A percentile compares a stretch with the other conserved stretches of the same genome.
phyloP scores from a whole-genome alignment of 1,140 invertebrate genomes.

The Nasonia vitripennis region DNA sequence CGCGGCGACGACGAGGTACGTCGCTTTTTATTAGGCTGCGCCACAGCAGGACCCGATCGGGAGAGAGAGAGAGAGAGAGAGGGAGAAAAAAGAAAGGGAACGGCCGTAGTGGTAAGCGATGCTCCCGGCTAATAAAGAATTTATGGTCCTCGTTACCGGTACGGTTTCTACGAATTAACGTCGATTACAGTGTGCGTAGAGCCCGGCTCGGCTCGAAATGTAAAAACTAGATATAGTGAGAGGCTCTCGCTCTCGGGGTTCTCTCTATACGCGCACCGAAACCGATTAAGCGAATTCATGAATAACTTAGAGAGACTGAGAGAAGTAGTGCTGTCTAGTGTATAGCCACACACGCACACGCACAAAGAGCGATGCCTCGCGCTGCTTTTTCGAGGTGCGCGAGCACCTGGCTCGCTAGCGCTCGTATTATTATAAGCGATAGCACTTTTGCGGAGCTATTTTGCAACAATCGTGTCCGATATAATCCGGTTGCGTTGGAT shows the following conservation, averaged over 20 bases:
- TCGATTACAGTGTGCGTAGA: slow-evolving; percentile 65
- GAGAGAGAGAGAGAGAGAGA: slow-evolving; percentile 35
- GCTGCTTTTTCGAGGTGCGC: not conserved
- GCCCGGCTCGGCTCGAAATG: slow-evolving; percentile 64
- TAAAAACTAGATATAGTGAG: slow-evolving; percentile 69
- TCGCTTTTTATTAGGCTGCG: slow-evolving; percentile 50
- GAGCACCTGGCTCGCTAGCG: not conserved
- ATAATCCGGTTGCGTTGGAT: too few relatives aligned
- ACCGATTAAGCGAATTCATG: slow-evolving; percentile 74
- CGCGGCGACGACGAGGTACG: not conserved
- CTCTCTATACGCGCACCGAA: slow-evolving; percentile 60
- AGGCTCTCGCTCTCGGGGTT: slow-evolving; percentile 22
- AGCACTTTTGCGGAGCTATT: too few relatives aligned
- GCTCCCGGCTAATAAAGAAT: slow-evolving; percentile 71
- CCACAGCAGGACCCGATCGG: slow-evolving; percentile 12
- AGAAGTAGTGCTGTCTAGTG: slow-evolving; percentile 38
- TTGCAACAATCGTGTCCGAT: too few relatives aligned
- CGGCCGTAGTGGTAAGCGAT: slow-evolving; percentile 52
- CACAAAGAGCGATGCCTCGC: not conserved
- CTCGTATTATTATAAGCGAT: not conserved
- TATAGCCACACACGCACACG: not conserved
- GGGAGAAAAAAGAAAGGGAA: slow-evolving; percentile 43
- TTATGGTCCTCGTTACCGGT: slow-evolving; percentile 72
- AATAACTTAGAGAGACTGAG: slow-evolving; percentile 69
- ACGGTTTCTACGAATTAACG: slow-evolving; percentile 74